Evolutionary conservation across 23 tunicate genomes (phyloP).

Genomic region (Ciona savignyi): DNA sequence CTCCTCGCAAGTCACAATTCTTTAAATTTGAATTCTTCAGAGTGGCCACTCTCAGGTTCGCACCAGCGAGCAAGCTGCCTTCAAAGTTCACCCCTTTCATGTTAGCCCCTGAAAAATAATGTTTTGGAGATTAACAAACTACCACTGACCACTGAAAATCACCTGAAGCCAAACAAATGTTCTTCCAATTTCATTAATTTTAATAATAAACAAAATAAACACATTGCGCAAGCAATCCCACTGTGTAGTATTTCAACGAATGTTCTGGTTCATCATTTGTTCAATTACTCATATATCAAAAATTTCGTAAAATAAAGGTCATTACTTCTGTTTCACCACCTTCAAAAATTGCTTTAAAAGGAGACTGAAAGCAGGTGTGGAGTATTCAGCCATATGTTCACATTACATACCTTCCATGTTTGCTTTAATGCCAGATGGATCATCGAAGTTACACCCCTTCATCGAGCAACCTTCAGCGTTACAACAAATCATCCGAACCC

Average conservation of each 20-base stretch:
- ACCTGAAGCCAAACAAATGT: no score
- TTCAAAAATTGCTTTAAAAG: no score
- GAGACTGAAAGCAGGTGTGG: neutral
- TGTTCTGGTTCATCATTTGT: no score
- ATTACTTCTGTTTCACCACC: no score
- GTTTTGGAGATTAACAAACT: no score
- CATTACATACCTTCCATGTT: slow-evolving; percentile 69
- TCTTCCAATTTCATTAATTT: no score
- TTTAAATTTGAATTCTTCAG: slow-evolving; percentile 73
- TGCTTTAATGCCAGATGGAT: slow-evolving; percentile 77
- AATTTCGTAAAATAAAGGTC: no score
- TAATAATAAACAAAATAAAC: no score
- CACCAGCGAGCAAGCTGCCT: slow-evolving; percentile 88
- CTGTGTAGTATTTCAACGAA: no score
- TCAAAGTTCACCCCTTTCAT: slow-evolving; percentile 93
- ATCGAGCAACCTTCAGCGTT: slow-evolving; percentile 81
- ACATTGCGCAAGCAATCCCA: no score
- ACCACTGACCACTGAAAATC: neutral
- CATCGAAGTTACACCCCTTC: slow-evolving; percentile 86
- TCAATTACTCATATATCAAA: no score
- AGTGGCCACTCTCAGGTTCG: slow-evolving; percentile 83
- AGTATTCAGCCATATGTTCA: neutral
- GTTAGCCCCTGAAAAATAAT: slow-evolving; percentile 51
- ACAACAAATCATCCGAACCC: slow-evolving; percentile 81
- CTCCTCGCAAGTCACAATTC: slow-evolving; percentile 84